Percentiles rank a stretch among this genome's conserved stretches.
Conservation (phyloP, 2,888 invertebrate genomes). For the Brenthis hecate region DNA sequence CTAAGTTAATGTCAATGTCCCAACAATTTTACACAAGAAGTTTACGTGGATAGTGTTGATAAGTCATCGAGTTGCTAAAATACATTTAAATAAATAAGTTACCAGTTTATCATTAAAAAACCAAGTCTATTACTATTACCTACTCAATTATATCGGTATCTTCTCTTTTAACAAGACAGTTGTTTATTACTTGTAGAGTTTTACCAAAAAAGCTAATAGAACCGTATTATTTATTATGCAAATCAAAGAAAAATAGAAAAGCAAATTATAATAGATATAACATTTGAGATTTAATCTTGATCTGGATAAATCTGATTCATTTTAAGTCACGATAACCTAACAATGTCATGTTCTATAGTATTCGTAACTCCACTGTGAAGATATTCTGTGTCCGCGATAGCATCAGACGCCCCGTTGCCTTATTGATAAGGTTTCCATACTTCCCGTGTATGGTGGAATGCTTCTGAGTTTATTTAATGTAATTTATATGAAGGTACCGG, state of each 20-base stretch:
- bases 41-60: background rate
- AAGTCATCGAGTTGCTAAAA: too few relatives aligned
- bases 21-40: slow-evolving; percentile 26
- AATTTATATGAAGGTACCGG: slow-evolving; percentile 51
- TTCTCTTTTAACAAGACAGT: too few relatives aligned
- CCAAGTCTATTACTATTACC: too few relatives aligned
- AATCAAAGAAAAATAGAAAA: slow-evolving; percentile 24
- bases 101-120: too few relatives aligned
- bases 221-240: too few relatives aligned
- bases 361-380: slow-evolving; percentile 63
- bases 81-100: too few relatives aligned
- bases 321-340: slow-evolving; percentile 63
- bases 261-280: slow-evolving; percentile 33
- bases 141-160: too few relatives aligned
- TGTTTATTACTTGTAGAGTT: too few relatives aligned
- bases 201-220: too few relatives aligned
- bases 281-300: slow-evolving; percentile 42
- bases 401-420: slow-evolving; percentile 78
- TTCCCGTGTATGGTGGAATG: slow-evolving; percentile 76
- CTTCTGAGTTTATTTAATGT: slow-evolving; percentile 76
- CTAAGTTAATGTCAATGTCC: slow-evolving; percentile 33
- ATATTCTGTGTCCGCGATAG: slow-evolving; percentile 70
- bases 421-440: slow-evolving; percentile 80
- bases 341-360: slow-evolving; percentile 60
- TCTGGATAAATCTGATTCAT: slow-evolving; percentile 48